Evolutionary conservation across 2,888 invertebrate genomes (phyloP).

Genomic region (Pilophorus perplexus): DNA sequence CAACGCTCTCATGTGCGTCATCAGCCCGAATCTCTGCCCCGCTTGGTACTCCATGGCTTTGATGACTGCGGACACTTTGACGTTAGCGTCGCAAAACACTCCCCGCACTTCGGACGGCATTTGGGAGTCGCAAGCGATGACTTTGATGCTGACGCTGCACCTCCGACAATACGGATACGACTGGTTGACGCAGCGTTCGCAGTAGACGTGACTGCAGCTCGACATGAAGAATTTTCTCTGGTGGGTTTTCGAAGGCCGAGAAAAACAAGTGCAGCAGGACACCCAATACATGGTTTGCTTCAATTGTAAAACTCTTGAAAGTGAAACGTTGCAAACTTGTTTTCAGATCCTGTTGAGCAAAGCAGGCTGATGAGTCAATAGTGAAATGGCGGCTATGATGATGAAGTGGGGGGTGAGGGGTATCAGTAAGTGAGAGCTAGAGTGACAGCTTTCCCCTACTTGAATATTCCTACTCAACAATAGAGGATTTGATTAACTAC

Average conservation of each 20-base stretch:
- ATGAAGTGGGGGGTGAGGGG: too few species aligned
- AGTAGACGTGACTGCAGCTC: slow-evolving; percentile 15
- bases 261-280: slow-evolving; percentile 10
- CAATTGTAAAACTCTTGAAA: too few species aligned
- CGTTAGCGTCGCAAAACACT: slow-evolving; percentile 9
- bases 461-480: too few species aligned
- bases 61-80: not conserved
- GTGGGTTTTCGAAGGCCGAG: not conserved
- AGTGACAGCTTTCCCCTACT: too few species aligned
- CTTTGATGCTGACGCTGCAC: slow-evolving; percentile 16
- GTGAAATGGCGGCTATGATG: too few species aligned
- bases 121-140: slow-evolving; percentile 6
- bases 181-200: slow-evolving; percentile 12
- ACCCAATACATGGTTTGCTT: slow-evolving; percentile 22
- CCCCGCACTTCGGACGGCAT: slow-evolving; percentile 14
- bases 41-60: slow-evolving; percentile 8
- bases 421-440: too few species aligned
- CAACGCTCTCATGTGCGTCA: not conserved
- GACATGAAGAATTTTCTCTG: slow-evolving; percentile 20
- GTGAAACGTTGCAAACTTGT: too few species aligned
- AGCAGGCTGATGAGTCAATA: too few species aligned
- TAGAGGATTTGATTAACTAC: too few species aligned
- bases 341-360: too few species aligned
- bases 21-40: slow-evolving; percentile 10
- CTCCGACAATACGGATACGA: slow-evolving; percentile 2